Conservation (phyloP, 1,140 invertebrate genomes). For the Potamilus streckersoni region DNA sequence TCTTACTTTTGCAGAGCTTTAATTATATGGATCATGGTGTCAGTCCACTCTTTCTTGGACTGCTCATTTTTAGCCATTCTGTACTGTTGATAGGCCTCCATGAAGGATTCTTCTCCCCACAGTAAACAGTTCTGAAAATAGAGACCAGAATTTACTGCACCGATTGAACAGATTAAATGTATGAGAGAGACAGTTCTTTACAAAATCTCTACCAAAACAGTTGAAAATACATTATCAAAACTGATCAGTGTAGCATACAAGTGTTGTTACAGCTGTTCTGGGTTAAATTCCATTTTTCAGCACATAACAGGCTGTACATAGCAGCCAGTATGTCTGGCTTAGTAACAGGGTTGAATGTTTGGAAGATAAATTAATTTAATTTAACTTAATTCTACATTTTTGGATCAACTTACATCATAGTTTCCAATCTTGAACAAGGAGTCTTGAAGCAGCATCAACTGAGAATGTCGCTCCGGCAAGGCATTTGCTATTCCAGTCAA, state of each 20-base stretch:
- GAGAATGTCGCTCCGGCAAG: conserved; percentile 13
- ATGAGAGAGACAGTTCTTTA: no score
- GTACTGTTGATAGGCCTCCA: conserved; percentile 65
- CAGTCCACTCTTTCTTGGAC: conserved; percentile 54
- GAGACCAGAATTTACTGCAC: conserved; percentile 1
- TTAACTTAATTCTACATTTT: no score
- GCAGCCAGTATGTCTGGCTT: no score
- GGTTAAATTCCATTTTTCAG: no score
- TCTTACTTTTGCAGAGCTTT: conserved; percentile 74
- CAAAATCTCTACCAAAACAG: no score
- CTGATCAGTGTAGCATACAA: no score
- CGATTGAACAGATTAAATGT: no score
- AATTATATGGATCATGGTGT: conserved; percentile 77
- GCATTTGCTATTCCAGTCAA: conserved; percentile 2
- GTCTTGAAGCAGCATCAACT: conserved; percentile 14
- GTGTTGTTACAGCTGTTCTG: no score
- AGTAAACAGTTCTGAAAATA: conserved; percentile 75
- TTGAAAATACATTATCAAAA: no score
- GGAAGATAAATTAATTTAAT: not conserved
- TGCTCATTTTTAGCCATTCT: conserved; percentile 32
- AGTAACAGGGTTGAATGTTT: not conserved
- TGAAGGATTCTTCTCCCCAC: conserved; percentile 80
- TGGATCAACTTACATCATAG: conserved; percentile 7
- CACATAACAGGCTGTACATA: no score
- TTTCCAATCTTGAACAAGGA: conserved; percentile 17